These are phyloP conservation scores for Lepidochrysops patricia DNA, from an alignment of 2,888 invertebrate species.

Conservation along the genomic window DNA sequence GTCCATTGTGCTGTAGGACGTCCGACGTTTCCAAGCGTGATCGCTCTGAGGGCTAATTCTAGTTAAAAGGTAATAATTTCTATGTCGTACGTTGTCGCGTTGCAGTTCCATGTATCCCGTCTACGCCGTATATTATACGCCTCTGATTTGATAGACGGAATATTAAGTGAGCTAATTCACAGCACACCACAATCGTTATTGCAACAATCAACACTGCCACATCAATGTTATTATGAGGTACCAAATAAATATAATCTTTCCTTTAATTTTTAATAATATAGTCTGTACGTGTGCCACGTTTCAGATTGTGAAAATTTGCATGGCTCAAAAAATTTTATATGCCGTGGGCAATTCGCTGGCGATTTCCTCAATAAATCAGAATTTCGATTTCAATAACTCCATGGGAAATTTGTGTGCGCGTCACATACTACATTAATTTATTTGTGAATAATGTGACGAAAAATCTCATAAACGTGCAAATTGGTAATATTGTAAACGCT, in stretches of 20 bases:
- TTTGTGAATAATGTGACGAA: neutral
- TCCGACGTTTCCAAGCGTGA: no score
- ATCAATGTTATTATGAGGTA: no score
- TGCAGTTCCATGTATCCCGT: neutral
- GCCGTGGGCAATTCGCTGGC: neutral
- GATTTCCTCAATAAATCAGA: conserved; percentile 5
- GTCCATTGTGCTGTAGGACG: no score
- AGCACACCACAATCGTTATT: no score
- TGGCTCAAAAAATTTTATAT: neutral
- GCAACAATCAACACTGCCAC: no score
- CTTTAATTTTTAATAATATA: no score
- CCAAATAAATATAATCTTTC: no score
- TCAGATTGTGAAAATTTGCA: neutral
- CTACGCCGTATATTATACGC: neutral
- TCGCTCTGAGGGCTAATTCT: no score
- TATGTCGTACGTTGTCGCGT: neutral
- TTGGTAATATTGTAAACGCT: no score
- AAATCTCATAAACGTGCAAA: neutral
- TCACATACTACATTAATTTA: neutral
- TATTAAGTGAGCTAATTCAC: neutral
- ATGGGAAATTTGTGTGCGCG: neutral
- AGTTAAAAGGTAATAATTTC: no score
- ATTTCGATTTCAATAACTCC: conserved; percentile 1
- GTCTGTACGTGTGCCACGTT: neutral
- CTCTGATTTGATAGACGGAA: neutral